Percentiles rank a stretch among this genome's conserved stretches.
Conservation (phyloP, 1,140 invertebrate species). For the Apocrypta bakeri region DNA sequence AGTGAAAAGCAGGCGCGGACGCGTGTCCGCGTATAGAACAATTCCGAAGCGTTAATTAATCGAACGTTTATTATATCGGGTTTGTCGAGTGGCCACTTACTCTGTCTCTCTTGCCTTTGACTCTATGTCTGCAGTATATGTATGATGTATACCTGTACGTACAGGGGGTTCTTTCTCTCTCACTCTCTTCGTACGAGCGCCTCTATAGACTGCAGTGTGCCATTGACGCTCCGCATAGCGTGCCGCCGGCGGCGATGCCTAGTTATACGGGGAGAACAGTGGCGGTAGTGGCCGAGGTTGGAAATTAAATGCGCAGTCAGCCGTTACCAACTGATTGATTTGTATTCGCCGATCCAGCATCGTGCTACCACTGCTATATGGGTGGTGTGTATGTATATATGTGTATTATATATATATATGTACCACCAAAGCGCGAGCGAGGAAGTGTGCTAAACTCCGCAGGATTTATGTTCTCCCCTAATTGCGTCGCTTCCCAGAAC, state of each 20-base stretch:
- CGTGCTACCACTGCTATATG: neutral
- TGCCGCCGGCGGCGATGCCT: neutral
- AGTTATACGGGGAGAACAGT: neutral
- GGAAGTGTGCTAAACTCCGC: slow-evolving; percentile 72
- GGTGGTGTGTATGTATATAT: neutral
- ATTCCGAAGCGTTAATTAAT: slow-evolving; percentile 44
- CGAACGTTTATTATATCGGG: slow-evolving; percentile 30
- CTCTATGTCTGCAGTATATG: neutral
- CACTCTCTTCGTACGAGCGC: neutral
- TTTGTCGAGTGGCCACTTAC: slow-evolving; percentile 20
- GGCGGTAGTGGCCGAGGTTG: slow-evolving; percentile 51
- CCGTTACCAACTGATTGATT: slow-evolving; percentile 73
- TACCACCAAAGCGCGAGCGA: slow-evolving; percentile 62
- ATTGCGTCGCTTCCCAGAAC: slow-evolving; percentile 65
- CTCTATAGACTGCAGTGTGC: neutral
- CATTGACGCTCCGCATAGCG: neutral
- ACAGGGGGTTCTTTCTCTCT: neutral
- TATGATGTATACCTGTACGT: neutral
- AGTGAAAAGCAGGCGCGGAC: neutral
- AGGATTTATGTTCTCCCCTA: slow-evolving; percentile 74
- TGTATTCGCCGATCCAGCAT: slow-evolving; percentile 69
- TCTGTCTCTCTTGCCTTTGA: slow-evolving; percentile 14
- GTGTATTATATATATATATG: neutral
- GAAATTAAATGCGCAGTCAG: slow-evolving; percentile 74
- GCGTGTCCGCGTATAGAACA: neutral